Evolutionary conservation across 2,888 invertebrate genomes (phyloP).

Genomic region (Dinocampus coccinellae): DNA sequence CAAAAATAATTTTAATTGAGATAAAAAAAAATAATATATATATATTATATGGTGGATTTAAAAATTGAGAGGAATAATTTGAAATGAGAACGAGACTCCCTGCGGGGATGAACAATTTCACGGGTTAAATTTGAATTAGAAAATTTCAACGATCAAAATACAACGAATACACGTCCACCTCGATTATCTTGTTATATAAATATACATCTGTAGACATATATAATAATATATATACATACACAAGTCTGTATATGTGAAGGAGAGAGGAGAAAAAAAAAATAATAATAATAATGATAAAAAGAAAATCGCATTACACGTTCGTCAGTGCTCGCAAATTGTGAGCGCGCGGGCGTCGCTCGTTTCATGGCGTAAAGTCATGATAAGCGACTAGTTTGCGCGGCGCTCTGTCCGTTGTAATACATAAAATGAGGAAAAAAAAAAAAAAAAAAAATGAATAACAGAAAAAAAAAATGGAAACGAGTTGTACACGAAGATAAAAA

Average conservation of each 20-base stretch:
- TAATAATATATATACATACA: background rate
- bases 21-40: background rate
- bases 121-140: slow-evolving; percentile 37
- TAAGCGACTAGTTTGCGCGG: slow-evolving; percentile 45
- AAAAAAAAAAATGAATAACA: slow-evolving; percentile 28
- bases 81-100: slow-evolving; percentile 4
- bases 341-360: slow-evolving; percentile 43
- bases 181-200: slow-evolving; percentile 22
- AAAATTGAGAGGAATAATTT: background rate
- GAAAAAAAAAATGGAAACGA: slow-evolving; percentile 6
- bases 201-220: background rate
- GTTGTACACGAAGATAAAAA: slow-evolving; percentile 18
- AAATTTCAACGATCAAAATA: slow-evolving; percentile 37
- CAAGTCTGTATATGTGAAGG: background rate
- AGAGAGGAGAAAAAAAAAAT: slow-evolving; percentile 12
- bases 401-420: slow-evolving; percentile 31
- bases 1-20: background rate
- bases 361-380: slow-evolving; percentile 42
- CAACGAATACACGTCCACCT: slow-evolving; percentile 31
- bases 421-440: slow-evolving; percentile 23
- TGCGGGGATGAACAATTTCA: slow-evolving; percentile 31
- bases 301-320: slow-evolving; percentile 44
- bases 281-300: slow-evolving; percentile 26
- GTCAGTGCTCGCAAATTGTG: slow-evolving; percentile 45
- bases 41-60: background rate